Evolutionary conservation across 2,888 invertebrate species (phyloP), one percentile per base, ranked within the genome.

Genomic region (Escarpia spicata): DNA sequence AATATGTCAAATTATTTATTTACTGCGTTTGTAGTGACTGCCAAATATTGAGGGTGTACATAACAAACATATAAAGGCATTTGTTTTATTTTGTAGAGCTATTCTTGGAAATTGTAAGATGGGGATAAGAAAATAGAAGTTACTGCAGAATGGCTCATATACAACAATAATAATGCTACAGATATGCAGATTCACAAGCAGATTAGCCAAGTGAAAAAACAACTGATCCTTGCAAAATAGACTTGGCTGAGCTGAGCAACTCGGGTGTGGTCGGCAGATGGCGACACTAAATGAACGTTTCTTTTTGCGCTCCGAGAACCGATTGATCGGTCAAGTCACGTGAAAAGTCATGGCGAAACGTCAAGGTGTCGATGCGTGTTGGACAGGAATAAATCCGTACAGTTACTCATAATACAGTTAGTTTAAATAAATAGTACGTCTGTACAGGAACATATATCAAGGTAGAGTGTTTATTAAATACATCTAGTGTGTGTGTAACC

Each of bases 281-380:
- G 26, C 75, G 75, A 75, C 75, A 75, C 75, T 75, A 75, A 75
- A 26, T 75, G 19, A 26, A 75, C 26, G 75, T 75, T 75, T 75
- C 75, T 75, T 75, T 75, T 75, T 3, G 0, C n/a, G 75, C n/a
- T 75, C n/a, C 75, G 75, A 15, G 75, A 75, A 26, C n/a, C 75
- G 15, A 75, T 75, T 75, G 75, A 75, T 75, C 19, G n/a, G 75
- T 26, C n/a, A 75, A 26, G 75, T 75, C 75, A 75, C 75, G 75
- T 75, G 75, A 26, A 75, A 75, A 75, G 75, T 75, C 75, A 75
- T 75, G 75, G 75, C 75, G 75, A 75, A 75, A 75, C 75, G 26
- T 75, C 75, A 75, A 26, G 75, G 75, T 75, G 75, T 75, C 75
- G 75, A 75, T 75, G n/a, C n/a, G 75, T 75, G 75, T 75, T 75